A percentile compares a stretch with the other conserved stretches of the same genome.
Conservation (phyloP, 1,140 invertebrate genomes). For the Drosophila gunungcola region DNA sequence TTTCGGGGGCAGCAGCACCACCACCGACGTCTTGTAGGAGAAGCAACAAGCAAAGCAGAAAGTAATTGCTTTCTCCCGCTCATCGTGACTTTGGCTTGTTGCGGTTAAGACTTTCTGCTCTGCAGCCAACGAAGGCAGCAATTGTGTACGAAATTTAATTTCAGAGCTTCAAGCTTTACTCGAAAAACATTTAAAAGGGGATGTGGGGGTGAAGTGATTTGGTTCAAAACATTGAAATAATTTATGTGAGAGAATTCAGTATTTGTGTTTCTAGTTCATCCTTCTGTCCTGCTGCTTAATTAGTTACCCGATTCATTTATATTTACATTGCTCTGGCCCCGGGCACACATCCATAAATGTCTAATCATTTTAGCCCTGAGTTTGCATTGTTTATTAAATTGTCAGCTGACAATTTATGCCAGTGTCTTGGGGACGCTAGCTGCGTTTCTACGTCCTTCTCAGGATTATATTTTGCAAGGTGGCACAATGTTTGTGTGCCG, state of each 20-base stretch:
- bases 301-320: constrained; percentile 39
- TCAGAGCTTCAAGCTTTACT: constrained; percentile 17
- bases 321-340: constrained; percentile 27
- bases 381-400: constrained; percentile 69
- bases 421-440: neutral
- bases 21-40: constrained; percentile 18
- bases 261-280: constrained; percentile 21
- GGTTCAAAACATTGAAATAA: neutral
- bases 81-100: constrained; percentile 54
- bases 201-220: constrained; percentile 5
- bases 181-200: constrained; percentile 28
- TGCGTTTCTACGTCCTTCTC: constrained; percentile 1
- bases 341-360: constrained; percentile 40
- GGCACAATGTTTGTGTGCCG: constrained; percentile 15
- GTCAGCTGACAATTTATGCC: constrained; percentile 71
- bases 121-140: constrained; percentile 27
- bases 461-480: constrained; percentile 9
- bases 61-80: constrained; percentile 77
- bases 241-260: constrained; percentile 7
- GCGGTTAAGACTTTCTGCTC: constrained; percentile 32
- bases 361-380: constrained; percentile 54
- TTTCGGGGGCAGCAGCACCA: neutral
- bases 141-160: constrained; percentile 66
- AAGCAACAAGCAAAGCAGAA: constrained; percentile 76
- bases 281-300: constrained; percentile 29